Conservation (phyloP, 1,140 invertebrate species). For the Hermetia illucens region DNA sequence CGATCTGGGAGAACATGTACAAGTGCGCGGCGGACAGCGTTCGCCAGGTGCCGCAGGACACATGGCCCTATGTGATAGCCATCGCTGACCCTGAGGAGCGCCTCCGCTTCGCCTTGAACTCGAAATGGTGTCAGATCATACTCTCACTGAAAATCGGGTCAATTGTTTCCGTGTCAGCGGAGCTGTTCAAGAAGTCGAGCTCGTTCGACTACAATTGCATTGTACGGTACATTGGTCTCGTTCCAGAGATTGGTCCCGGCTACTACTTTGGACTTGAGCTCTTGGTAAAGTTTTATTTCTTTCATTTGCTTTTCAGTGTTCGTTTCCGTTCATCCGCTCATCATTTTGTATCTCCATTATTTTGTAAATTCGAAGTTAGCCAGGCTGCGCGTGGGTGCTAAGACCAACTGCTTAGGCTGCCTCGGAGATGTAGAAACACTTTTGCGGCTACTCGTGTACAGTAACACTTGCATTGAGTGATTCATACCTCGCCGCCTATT, state of each 20-base stretch:
- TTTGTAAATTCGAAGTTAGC: no score
- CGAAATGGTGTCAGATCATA: constrained; percentile 30
- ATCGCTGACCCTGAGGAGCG: constrained; percentile 33
- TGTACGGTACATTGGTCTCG: constrained; percentile 37
- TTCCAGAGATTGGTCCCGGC: constrained; percentile 34
- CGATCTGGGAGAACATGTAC: constrained; percentile 12
- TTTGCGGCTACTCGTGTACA: no score
- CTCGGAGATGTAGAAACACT: no score
- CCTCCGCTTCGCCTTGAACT: constrained; percentile 33
- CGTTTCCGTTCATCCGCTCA: no score
- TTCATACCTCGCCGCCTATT: no score
- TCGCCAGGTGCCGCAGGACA: constrained; percentile 12
- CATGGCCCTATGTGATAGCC: constrained; percentile 36
- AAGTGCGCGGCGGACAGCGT: constrained; percentile 11
- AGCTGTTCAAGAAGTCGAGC: constrained; percentile 17
- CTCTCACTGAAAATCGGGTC: constrained; percentile 19
- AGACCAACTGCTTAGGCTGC: no score
- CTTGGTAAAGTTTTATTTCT: constrained; percentile 36
- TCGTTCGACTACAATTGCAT: constrained; percentile 14
- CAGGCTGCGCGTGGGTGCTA: no score
- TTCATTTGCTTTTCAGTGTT: no score
- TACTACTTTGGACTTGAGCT: constrained; percentile 41
- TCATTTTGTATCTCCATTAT: no score
- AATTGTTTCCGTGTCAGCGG: constrained; percentile 24
- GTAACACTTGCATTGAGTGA: no score